Evolutionary conservation across 2,113 vertebrate species (phyloP), one percentile per base, ranked within the genome.

Genomic region (Canis aureus): DNA sequence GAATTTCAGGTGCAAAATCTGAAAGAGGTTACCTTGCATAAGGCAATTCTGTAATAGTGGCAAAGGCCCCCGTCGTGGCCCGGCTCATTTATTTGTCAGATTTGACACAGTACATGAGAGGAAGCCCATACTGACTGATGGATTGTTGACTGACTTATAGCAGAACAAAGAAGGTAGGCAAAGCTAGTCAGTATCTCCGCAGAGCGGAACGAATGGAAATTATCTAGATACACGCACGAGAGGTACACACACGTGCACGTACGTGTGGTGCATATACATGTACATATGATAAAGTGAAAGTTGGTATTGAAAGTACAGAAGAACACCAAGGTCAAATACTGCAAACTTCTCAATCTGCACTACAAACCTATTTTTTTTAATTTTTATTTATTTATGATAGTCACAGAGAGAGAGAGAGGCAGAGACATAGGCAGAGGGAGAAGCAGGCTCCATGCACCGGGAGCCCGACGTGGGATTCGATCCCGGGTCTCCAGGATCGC

Each of bases 161-260:
- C 20, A 78, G 53, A 32, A 85, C 19, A 67, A 90, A 59, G 43
- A 87, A 90, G 25, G 71, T 0, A 32, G 49, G 22, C 53, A 79
- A 67, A 88, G 82, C 29, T 16, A 60, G 78, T 11, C 59, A 82
- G 11, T 27, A 55, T n/a, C 59, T 71, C 55, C 12, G 38, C 8
- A 94, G 23, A 66, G 19, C 11, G 27, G 71, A n/a, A 55, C 53
- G 81, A 71, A 11, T 49, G 57, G 95, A 86, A 92, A 90, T 76
- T 76, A 79, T 51, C 43, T 43, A 43, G 43, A 43, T 43, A 43
- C 43, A 43, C 43, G 43, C 43, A 43, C 43, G 43, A 43, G 43
- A 43, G 43, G 43, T 43, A 43, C 7, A 74, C 57, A 38, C n/a
- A 79, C 11, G 25, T 2, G 13, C 38, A 49, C 22, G 43, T 11